Evolutionary conservation across 2,888 invertebrate species (phyloP).

Genomic region (Caradrina clavipalpis): DNA sequence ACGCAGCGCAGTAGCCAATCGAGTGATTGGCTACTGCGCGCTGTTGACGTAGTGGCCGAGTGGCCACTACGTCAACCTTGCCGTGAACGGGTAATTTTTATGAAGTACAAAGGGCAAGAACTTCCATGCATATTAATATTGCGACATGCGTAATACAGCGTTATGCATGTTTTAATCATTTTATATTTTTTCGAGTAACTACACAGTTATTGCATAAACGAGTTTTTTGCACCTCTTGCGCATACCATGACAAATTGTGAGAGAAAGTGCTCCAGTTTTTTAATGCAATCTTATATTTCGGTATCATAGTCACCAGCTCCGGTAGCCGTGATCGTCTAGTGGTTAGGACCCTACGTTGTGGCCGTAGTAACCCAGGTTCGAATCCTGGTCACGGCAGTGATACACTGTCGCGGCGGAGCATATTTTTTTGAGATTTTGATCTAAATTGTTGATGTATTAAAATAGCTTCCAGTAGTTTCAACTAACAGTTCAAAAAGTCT

Average conservation of each 20-base stretch:
- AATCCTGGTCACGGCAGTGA: slow-evolving; percentile 93
- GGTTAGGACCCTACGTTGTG: slow-evolving; percentile 95
- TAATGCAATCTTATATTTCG: slow-evolving; percentile 27
- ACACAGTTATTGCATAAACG: slow-evolving; percentile 48
- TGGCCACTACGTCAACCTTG: no score
- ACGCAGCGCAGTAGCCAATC: no score
- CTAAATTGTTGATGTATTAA: neutral
- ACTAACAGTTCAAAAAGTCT: no score
- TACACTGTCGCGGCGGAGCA: slow-evolving; percentile 78
- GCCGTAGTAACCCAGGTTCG: slow-evolving; percentile 94
- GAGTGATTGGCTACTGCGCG: no score
- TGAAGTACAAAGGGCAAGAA: no score
- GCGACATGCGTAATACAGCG: no score
- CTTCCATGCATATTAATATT: no score
- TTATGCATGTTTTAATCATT: neutral
- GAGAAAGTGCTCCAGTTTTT: slow-evolving; percentile 64
- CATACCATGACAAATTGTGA: slow-evolving; percentile 54
- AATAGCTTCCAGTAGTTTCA: no score
- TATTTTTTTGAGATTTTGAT: slow-evolving; percentile 28
- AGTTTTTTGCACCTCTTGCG: slow-evolving; percentile 56
- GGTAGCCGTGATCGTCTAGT: slow-evolving; percentile 74
- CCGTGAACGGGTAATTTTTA: no score
- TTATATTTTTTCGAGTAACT: neutral
- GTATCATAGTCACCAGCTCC: slow-evolving; percentile 64
- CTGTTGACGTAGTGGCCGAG: no score